A percentile compares a stretch with the other conserved stretches of the same genome.
phyloP scores from a whole-genome alignment of 2,797 vertebrate species.

The Manis pentadactyla region DNA sequence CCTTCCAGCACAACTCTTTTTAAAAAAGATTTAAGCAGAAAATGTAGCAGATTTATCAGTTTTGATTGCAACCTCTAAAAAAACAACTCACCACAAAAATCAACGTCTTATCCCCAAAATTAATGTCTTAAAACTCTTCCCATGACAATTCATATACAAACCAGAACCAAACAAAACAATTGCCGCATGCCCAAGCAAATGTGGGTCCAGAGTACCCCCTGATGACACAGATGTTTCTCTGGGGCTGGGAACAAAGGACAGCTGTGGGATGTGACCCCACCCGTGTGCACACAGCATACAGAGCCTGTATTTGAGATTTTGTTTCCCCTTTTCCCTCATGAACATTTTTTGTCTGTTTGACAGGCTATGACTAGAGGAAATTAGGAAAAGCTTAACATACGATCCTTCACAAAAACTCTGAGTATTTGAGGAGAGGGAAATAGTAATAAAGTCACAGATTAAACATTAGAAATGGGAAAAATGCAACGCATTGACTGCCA shows the following conservation, averaged over 20 bases:
- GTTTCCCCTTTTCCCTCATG: not conserved
- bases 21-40: not conserved
- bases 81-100: not conserved
- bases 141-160: not conserved
- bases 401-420: not conserved
- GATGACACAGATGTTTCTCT: not conserved
- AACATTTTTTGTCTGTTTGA: not conserved
- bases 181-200: accelerated
- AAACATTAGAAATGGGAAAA: not conserved
- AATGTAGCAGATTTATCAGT: not conserved
- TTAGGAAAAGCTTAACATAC: not conserved
- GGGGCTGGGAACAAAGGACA: too few relatives aligned
- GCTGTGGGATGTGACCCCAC: accelerated
- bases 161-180: not conserved
- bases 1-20: not conserved
- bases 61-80: not conserved
- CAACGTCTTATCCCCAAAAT: not conserved
- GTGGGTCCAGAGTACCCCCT: accelerated
- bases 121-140: not conserved
- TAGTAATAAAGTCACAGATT: not conserved
- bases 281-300: accelerated
- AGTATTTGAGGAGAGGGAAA: not conserved
- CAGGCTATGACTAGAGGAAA: not conserved
- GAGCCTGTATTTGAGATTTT: not conserved
- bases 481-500: accelerated